These are phyloP conservation scores for Phycodurus eques DNA, from an alignment of 2,113 vertebrate genomes.

Conservation along the genomic window DNA sequence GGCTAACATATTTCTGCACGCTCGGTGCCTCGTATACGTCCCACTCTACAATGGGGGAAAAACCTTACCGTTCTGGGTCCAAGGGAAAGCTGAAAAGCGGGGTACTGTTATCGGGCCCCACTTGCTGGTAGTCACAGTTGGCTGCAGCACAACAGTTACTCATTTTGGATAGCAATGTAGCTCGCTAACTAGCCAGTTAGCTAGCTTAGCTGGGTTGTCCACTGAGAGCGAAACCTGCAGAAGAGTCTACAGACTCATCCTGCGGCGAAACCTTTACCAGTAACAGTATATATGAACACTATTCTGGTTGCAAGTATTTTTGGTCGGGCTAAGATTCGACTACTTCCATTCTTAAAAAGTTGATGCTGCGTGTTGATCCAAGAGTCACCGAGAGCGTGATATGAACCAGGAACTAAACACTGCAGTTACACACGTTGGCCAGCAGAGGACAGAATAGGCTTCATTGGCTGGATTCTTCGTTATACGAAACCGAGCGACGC, in stretches of 20 bases:
- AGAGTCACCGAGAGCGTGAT: constrained; percentile 61
- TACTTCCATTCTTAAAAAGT: constrained; percentile 68
- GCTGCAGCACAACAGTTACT: constrained; percentile 88
- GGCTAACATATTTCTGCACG: constrained; percentile 45
- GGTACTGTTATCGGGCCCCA: constrained; percentile 71
- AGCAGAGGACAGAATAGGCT: constrained; percentile 45
- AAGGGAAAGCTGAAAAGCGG: constrained; percentile 80
- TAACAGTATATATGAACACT: constrained; percentile 6
- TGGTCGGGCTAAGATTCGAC: constrained; percentile 27
- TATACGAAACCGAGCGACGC: background rate
- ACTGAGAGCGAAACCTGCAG: constrained; percentile 44
- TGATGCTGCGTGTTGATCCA: constrained; percentile 57
- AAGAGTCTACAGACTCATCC: constrained; percentile 57
- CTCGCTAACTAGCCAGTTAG: constrained; percentile 57
- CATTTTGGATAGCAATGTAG: constrained; percentile 77
- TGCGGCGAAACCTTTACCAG: constrained; percentile 30
- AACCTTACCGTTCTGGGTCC: constrained; percentile 76
- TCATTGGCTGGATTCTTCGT: background rate
- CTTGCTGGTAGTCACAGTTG: constrained; percentile 77
- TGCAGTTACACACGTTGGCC: constrained; percentile 10
- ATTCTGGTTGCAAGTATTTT: constrained; percentile 12
- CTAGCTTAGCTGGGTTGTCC: constrained; percentile 63
- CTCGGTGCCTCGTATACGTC: background rate
- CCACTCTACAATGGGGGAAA: constrained; percentile 4
- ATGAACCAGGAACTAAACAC: constrained; percentile 65